These are phyloP conservation scores for Geococcyx californianus DNA, from an alignment of 2,113 vertebrate species.

Conservation along the genomic window DNA sequence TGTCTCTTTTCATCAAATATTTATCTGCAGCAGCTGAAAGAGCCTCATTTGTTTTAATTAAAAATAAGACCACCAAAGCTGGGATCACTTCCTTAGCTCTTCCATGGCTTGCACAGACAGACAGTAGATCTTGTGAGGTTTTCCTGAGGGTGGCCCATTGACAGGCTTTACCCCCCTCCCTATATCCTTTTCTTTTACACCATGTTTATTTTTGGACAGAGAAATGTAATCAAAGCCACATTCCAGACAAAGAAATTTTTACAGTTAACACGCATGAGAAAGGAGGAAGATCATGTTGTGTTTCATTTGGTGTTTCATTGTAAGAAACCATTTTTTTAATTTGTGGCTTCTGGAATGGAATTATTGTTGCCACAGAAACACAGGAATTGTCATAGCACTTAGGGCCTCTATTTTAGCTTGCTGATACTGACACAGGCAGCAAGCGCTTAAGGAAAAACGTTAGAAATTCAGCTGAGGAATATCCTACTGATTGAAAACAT, in stretches of 20 bases:
- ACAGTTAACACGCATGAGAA: conserved; percentile 40
- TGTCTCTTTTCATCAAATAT: conserved; percentile 67
- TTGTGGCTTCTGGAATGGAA: background rate
- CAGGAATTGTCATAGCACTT: background rate
- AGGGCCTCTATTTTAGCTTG: background rate
- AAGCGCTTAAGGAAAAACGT: background rate
- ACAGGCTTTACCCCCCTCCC: conserved; percentile 5
- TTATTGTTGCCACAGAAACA: background rate
- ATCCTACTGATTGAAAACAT: background rate
- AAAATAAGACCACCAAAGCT: conserved; percentile 82
- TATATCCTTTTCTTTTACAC: conserved; percentile 41
- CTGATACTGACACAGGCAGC: background rate
- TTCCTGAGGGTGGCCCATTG: conserved; percentile 49
- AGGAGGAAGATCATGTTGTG: conserved; percentile 4
- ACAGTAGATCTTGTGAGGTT: conserved; percentile 31
- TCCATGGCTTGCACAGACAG: conserved; percentile 30
- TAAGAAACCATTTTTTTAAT: background rate
- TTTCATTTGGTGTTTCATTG: background rate
- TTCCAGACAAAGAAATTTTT: conserved; percentile 3
- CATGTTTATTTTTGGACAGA: conserved; percentile 65
- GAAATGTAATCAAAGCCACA: conserved; percentile 42
- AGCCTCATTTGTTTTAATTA: conserved; percentile 78
- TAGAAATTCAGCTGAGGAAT: background rate
- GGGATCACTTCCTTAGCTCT: conserved; percentile 64
- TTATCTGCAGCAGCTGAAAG: conserved; percentile 73